phyloP scores from a whole-genome alignment of 2,797 vertebrate species.

The Hozukius guyotensis region DNA sequence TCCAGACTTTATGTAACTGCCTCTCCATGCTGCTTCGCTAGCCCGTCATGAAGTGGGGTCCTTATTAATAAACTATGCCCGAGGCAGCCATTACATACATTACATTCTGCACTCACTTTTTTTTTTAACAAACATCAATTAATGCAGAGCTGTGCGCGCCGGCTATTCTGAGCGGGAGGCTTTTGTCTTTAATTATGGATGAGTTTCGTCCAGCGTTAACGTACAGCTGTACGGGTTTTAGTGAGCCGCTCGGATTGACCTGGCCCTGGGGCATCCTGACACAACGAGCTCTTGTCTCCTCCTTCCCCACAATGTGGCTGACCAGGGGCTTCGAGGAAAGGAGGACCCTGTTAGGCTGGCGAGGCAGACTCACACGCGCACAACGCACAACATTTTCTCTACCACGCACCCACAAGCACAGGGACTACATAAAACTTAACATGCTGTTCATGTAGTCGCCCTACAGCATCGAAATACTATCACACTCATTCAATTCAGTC shows the following conservation, averaged over 20 bases:
- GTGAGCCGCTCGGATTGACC: slow-evolving; percentile 73
- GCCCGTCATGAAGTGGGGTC: slow-evolving; percentile 71
- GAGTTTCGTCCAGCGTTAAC: slow-evolving; percentile 58
- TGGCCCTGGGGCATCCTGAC: slow-evolving; percentile 73
- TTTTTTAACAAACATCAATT: slow-evolving; percentile 80
- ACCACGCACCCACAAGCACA: not conserved
- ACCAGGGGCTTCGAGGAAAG: slow-evolving; percentile 48
- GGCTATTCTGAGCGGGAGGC: slow-evolving; percentile 62
- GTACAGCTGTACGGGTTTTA: slow-evolving; percentile 61
- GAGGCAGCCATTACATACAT: slow-evolving; percentile 79
- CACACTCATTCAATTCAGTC: slow-evolving; percentile 22
- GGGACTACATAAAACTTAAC: slow-evolving; percentile 25
- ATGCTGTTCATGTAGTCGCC: slow-evolving; percentile 29
- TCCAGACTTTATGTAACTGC: slow-evolving; percentile 72
- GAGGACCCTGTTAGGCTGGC: slow-evolving; percentile 34
- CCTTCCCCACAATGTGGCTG: slow-evolving; percentile 41
- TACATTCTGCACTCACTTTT: slow-evolving; percentile 68
- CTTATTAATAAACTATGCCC: slow-evolving; percentile 82
- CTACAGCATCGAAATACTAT: slow-evolving; percentile 25
- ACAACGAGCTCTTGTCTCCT: slow-evolving; percentile 50
- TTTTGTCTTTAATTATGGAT: slow-evolving; percentile 82
- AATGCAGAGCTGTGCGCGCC: slow-evolving; percentile 68
- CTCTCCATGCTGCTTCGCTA: slow-evolving; percentile 58
- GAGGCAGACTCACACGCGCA: not conserved
- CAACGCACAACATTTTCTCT: slow-evolving; percentile 14